Base-by-base conservation (phyloP, 2,113 vertebrate genomes). In the Oncorhynchus kisutch region DNA sequence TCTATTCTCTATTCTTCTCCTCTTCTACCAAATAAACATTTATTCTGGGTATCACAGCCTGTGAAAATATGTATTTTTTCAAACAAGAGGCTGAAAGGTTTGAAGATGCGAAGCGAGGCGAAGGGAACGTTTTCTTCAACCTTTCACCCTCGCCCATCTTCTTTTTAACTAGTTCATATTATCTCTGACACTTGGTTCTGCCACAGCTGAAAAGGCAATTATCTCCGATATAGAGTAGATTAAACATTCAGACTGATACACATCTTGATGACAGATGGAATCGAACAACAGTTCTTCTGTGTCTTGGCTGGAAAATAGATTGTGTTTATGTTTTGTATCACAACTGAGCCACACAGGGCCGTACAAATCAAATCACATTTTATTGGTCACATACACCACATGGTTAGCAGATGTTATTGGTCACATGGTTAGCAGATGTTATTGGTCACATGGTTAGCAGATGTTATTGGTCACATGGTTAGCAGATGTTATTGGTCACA, bases 161-260 rank as follows among this genome's bases (percentile, higher is more conserved):
- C 25, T 62, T 67, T 62, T 70, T 39, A 76, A 75, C 70, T 71
- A 14, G 74, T 27, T 25, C 24, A 51, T 29, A 81, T 75, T 69
- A 73, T 71, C 67, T 48, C 11, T 2, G 18, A 20, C 1, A 45
- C 20, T 12, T 20, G 29, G 48, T 57, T 80, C 67, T 1, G 29
- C 75, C 22, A 64, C 76, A 66, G 73, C 74, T 73, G 49, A 78
- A 85, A 78, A 84, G 29, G 54, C 22, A 77, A 74, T 84, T 78
- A 68, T 72, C 49, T 39, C 3, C 72, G 73, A 73, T 8, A 8
- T 2, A 8, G 1, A 2, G 34, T 39, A 8, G 8, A 39, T 39
- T 39, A 39, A 39, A 39, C 34, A 39, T 71, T 62, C 31, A 5
- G 71, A 81, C 75, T 64, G 69, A 8, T 39, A 39, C 7, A 81